Base-by-base conservation (phyloP, 1,140 invertebrate species). In the Reticulitermes speratus region DNA sequence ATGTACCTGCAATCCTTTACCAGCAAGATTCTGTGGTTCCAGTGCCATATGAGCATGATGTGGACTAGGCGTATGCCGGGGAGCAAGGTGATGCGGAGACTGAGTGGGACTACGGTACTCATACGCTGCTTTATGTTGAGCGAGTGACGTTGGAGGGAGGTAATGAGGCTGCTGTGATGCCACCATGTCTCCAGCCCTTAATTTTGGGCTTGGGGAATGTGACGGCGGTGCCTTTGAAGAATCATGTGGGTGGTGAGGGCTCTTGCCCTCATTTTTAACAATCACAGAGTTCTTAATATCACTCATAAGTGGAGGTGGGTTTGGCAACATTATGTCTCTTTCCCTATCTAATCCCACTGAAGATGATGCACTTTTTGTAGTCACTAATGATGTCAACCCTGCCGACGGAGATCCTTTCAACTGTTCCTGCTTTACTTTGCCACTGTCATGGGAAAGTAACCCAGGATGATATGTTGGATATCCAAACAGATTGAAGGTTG, bases 281-380 rank as follows among this genome's bases (percentile, higher is more conserved):
- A 96, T 96, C 88, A 96, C 95, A 89, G 95, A 95, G 89, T 93
- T 95, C 88, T 96, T 96, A 87, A 94, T 91, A 90, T 96, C 95
- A 88, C 93, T 92, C 84, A 95, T 90, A 6, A 95, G 88, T 14
- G 92, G 93, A 84, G 94, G 93, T 25, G 93, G 94, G 87, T 93
- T 94, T 48, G 93, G 92, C 48, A 94, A 89, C 23, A 81, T 82
- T 48, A 52, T 5, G 32, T 83, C 55, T 59, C 82, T 83, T 9
- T 86, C 86, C 52, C 83, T 86, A 30, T 85, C 85, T 65, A 85
- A 69, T 44, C 32, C 30, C 32, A 85, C 19, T 38, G 75, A 48
- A 21, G 85, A 44, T 19, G 69, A 38, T 16, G 82, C 25, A 82
- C 86, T 84, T 48, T 86, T 86, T 9, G 30, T n/a, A 81, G 38